Conservation (phyloP, 2,113 vertebrate species). For the Meriones unguiculatus region DNA sequence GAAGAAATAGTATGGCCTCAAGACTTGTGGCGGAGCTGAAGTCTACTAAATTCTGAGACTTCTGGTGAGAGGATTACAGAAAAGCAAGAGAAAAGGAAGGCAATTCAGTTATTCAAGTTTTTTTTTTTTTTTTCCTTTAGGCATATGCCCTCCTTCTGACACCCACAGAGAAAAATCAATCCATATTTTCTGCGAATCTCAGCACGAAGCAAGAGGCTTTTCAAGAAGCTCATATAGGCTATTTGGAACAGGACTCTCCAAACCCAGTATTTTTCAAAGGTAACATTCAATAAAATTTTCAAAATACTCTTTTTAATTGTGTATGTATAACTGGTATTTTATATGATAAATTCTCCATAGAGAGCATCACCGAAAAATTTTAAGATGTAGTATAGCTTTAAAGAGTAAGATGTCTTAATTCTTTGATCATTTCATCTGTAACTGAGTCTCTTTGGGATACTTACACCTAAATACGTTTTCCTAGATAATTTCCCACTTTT, state of each 20-base stretch:
- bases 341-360: conserved; percentile 50
- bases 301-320: background rate
- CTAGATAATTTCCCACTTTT: conserved; percentile 39
- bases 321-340: conserved; percentile 12
- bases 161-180: conserved; percentile 15
- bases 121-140: background rate
- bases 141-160: background rate
- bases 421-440: conserved; percentile 58
- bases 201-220: conserved; percentile 40
- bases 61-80: background rate
- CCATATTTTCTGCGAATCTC: conserved; percentile 2
- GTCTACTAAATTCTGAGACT: background rate
- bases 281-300: conserved; percentile 36
- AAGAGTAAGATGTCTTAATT: conserved; percentile 55
- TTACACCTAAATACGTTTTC: conserved; percentile 60
- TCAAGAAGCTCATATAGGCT: background rate
- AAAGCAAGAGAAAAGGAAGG: background rate
- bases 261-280: background rate
- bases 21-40: background rate
- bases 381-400: conserved; percentile 34
- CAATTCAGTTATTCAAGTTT: background rate
- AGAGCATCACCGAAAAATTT: conserved; percentile 19
- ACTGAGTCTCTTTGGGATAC: conserved; percentile 62
- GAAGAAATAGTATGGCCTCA: background rate
- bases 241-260: background rate